These are phyloP conservation scores for Tupiocoris notatus DNA, from an alignment of 2,888 invertebrate species.

Conservation along the genomic window DNA sequence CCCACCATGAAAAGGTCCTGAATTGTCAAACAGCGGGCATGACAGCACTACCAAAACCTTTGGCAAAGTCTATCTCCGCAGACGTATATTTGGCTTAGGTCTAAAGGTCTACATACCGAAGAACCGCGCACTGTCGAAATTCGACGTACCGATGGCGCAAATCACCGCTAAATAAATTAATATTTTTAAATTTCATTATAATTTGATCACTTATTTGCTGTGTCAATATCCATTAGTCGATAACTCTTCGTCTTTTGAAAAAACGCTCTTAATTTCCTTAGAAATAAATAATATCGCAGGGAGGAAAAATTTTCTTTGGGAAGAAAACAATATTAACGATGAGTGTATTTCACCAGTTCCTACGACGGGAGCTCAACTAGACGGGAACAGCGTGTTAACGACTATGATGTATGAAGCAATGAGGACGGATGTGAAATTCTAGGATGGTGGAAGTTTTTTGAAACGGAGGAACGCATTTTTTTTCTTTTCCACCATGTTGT, in stretches of 20 bases:
- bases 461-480: slow-evolving; percentile 14
- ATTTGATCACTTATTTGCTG: too few relatives aligned
- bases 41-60: slow-evolving; percentile 29
- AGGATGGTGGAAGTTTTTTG: neutral
- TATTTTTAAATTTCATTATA: too few relatives aligned
- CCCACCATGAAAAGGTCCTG: neutral
- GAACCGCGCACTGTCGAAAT: too few relatives aligned
- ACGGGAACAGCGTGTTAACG: slow-evolving; percentile 22
- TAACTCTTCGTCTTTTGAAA: too few relatives aligned
- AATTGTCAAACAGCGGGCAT: slow-evolving; percentile 37
- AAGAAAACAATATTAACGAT: neutral
- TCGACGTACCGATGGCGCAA: too few relatives aligned
- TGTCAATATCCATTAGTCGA: too few relatives aligned
- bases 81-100: neutral
- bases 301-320: too few relatives aligned
- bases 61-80: neutral
- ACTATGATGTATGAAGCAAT: slow-evolving; percentile 13
- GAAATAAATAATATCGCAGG: too few relatives aligned
- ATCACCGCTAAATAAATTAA: too few relatives aligned
- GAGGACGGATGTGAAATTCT: neutral
- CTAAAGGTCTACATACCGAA: too few relatives aligned
- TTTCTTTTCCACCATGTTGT: neutral
- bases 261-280: too few relatives aligned
- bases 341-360: neutral
- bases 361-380: neutral